Evolutionary conservation across 1,140 invertebrate genomes (phyloP).

Genomic region (Nomia melanderi): DNA sequence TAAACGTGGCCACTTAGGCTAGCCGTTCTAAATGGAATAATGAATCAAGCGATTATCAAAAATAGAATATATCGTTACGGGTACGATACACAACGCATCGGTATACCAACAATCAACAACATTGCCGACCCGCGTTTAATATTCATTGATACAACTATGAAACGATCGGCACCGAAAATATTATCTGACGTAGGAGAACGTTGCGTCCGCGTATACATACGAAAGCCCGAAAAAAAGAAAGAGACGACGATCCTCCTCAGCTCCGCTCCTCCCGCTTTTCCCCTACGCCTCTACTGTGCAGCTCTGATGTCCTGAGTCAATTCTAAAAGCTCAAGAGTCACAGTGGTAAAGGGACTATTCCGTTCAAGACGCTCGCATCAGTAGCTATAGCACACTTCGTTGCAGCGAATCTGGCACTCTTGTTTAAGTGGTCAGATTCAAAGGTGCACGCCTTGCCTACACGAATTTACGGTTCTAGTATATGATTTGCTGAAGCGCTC

Average conservation of each 20-base stretch:
- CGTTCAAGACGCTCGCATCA: no score
- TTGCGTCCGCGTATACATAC: not conserved
- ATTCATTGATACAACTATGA: not conserved
- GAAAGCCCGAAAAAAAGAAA: constrained; percentile 23
- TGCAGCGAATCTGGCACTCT: no score
- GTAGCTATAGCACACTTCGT: no score
- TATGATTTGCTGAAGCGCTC: no score
- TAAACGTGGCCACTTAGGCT: constrained; percentile 22
- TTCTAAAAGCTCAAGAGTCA: no score
- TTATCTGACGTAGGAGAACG: constrained; percentile 21
- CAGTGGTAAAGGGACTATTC: no score
- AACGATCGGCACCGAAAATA: constrained; percentile 37
- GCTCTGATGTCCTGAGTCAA: no score
- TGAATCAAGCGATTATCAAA: constrained; percentile 50
- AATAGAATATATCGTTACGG: constrained; percentile 47
- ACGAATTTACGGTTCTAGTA: no score
- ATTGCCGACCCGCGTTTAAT: constrained; percentile 18
- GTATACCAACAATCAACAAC: constrained; percentile 45
- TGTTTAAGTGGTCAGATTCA: no score
- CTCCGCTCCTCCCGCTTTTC: not conserved
- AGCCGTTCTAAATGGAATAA: constrained; percentile 31
- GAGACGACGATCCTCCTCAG: constrained; percentile 25
- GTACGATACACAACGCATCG: constrained; percentile 39
- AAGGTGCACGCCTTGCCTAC: no score
- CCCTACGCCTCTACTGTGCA: no score